Base-by-base conservation (phyloP, 2,113 vertebrate genomes). In the Gallinago media region DNA sequence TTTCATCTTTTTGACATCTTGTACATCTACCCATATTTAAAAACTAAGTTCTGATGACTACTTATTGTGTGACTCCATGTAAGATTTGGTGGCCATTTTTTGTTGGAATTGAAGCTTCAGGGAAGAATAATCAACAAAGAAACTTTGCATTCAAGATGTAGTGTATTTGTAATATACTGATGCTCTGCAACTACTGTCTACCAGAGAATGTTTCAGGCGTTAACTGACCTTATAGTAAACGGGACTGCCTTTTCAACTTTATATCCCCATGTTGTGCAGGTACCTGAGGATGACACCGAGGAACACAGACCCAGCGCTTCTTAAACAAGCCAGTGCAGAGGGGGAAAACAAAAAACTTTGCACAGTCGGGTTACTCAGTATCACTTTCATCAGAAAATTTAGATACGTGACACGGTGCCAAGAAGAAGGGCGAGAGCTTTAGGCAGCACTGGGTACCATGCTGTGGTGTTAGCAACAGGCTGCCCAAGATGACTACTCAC, bases 391-490 rank as follows among this genome's bases (percentile, higher is more conserved):
- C 23, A 25, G 32, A 50, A 74, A 40, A 47, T 27, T 32, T 11
- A 63, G 25, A 29, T 40, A 62, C 16, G 2, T 0, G 2, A 40
- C 42, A 34, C 1, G 0, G 23, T 27, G 38, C 31, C 46, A 13
- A 46, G 14, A 46, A 73, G 23, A 27, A 63, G 42, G 1, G 5
- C 31, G 12, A 70, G 36, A 26, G 26, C 44, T 91, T 54, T 26
- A 42, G 42, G 15, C 9, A 36, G 15, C 31, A 3, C 49, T 7
- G 25, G 23, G 13, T 17, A 16, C 47, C 34, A 19, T 0, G 0
- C 47, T 56, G 21, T 6, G 34, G 23, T 9, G 25, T 31, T 26
- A 65, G n/a, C 46, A 10, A 31, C 1, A 26, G 22, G 59, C 66
- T 56, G 66, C 52, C 12, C 27, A 44, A 49, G 23, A 6, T 6